These are phyloP conservation scores for Craterocephalus amniculus DNA, from an alignment of 2,797 vertebrate genomes.

Conservation along the genomic window DNA sequence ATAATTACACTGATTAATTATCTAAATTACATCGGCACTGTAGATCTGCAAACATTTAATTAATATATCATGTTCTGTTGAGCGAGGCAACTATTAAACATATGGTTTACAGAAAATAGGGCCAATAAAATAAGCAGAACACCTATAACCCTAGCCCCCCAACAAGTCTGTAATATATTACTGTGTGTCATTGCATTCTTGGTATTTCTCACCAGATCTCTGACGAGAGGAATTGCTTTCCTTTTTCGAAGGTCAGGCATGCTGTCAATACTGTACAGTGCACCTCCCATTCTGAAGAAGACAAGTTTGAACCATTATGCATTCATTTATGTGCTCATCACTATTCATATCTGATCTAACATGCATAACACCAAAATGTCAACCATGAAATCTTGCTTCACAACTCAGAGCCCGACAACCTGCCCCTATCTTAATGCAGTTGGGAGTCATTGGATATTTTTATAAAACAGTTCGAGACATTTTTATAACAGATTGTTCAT, in stretches of 20 bases:
- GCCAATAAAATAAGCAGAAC: conserved; percentile 5
- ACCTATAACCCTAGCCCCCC: not conserved
- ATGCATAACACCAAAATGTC: conserved; percentile 3
- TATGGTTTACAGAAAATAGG: not conserved
- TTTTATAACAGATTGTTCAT: too few species aligned
- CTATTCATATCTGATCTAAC: not conserved
- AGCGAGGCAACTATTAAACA: not conserved
- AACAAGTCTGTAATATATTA: not conserved
- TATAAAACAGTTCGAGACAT: too few species aligned
- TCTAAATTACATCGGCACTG: conserved; percentile 16
- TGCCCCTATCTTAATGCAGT: too few species aligned
- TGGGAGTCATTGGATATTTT: too few species aligned
- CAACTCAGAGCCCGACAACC: not conserved
- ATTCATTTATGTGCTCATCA: conserved; percentile 7
- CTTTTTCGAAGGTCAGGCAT: conserved; percentile 98
- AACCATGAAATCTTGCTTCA: conserved; percentile 8
- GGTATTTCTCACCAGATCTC: conserved; percentile 91
- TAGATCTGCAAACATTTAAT: conserved; percentile 25
- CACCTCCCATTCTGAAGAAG: conserved; percentile 90
- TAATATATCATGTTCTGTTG: conserved; percentile 13
- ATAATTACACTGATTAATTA: conserved; percentile 13
- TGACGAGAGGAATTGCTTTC: conserved; percentile 94
- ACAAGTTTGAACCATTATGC: conserved; percentile 22
- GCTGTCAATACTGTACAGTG: conserved; percentile 98
- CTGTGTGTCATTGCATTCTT: conserved; percentile 13